phyloP scores from a whole-genome alignment of 2,888 invertebrate species.

The Parnassius apollo region DNA sequence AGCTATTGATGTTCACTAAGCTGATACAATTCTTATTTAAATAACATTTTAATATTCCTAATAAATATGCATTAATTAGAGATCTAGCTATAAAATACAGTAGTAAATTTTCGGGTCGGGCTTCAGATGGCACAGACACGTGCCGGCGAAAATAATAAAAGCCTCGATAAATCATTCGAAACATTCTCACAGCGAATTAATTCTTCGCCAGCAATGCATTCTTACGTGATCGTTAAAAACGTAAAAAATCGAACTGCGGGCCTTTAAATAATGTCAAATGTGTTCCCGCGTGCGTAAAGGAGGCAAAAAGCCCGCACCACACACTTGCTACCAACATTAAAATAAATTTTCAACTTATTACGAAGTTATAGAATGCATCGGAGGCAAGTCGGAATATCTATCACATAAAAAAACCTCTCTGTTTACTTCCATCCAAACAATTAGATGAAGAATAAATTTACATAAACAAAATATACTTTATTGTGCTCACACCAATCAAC shows the following conservation, averaged over 20 bases:
- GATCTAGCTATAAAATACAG: constrained; percentile 80
- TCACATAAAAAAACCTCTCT: constrained; percentile 53
- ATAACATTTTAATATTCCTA: constrained; percentile 79
- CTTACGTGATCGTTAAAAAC: constrained; percentile 1
- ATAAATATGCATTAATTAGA: constrained; percentile 80
- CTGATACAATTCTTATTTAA: constrained; percentile 79
- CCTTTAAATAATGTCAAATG: not conserved
- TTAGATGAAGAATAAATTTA: constrained; percentile 62
- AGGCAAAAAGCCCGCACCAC: constrained; percentile 7
- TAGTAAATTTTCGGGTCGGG: constrained; percentile 68
- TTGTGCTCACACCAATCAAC: constrained; percentile 72
- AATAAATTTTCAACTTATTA: constrained; percentile 14
- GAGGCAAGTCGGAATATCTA: constrained; percentile 32
- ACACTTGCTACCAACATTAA: too few species aligned
- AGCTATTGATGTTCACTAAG: constrained; percentile 82
- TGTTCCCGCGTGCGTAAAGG: not conserved
- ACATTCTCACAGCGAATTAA: constrained; percentile 36
- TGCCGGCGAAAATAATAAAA: constrained; percentile 46
- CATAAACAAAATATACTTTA: constrained; percentile 50
- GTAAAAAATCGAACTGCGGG: constrained; percentile 2
- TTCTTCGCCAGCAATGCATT: constrained; percentile 27
- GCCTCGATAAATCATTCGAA: constrained; percentile 44
- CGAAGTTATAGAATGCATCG: constrained; percentile 31
- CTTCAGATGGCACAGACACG: constrained; percentile 44
- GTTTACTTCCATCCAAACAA: constrained; percentile 65